Evolutionary conservation across 1,140 invertebrate genomes (phyloP), one percentile per base, ranked within the genome.

Genomic region (Bradynema listronoti): DNA sequence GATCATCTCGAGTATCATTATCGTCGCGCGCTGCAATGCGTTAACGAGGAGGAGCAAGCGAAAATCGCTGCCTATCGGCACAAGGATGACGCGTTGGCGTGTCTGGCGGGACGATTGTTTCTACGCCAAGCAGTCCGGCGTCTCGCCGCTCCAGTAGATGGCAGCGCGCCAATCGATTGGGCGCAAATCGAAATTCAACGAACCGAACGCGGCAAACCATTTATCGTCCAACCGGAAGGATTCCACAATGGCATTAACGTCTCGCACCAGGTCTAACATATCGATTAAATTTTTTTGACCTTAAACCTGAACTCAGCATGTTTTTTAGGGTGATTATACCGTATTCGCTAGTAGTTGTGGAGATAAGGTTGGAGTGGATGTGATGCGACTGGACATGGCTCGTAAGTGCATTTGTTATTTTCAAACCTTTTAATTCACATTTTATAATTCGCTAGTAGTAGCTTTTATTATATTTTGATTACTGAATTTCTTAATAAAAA

Each of bases 121-220:
- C 59, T 78, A 25, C 63, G 74, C 9, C 66, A 74, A 49, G 73
- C 74, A 1, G 66, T 61, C 47, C 42, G 55, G 30, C 53, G 47
- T 4, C 19, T 59, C 36, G 19, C 11, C 19, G 36, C 19, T 49
- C 11, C 16, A 49, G 46, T 11, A 49, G 11, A n/a, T n/a, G n/a
- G n/a, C n/a, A n/a, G n/a, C n/a, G n/a, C 11, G 16, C 46, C 51
- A 72, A 63, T 69, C 72, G 30, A 46, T 41, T 77, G 74, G 74
- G 33, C 56, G 29, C 59, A 68, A 19, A 66, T 77, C 41, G 57
- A 67, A 43, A 67, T 77, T 58, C 61, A 59, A 19, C 60, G 74
- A 47, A 77, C 74, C 4, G 64, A 73, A 30, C 50, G 59, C n/a
- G 74, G 74, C 42, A 77, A 77, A 54, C 74, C 74, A 16, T 77